Percentiles rank a stretch among this genome's conserved stretches.
phyloP scores from a whole-genome alignment of 2,888 invertebrate genomes.

The Xanthostigma xanthostigma region DNA sequence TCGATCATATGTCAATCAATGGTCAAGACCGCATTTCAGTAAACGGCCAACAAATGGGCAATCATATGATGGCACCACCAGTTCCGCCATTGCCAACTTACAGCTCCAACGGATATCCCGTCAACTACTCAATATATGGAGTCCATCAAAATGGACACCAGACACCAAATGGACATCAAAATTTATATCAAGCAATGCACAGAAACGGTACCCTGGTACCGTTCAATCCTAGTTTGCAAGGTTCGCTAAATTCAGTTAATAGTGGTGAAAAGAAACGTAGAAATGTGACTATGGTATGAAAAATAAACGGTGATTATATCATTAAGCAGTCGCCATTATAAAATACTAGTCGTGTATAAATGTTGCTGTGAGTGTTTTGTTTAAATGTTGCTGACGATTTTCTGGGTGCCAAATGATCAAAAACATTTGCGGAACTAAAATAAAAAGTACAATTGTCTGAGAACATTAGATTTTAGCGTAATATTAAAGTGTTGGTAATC shows the following conservation, averaged over 20 bases:
- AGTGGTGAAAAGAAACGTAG: conserved; percentile 37
- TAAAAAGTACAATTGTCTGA: too few relatives aligned
- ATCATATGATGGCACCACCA: conserved; percentile 26
- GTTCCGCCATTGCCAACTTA: conserved; percentile 36
- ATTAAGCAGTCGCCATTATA: too few relatives aligned
- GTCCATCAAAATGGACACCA: conserved; percentile 23
- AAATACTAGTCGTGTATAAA: too few relatives aligned
- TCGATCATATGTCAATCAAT: conserved; percentile 25
- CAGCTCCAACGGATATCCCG: conserved; percentile 26
- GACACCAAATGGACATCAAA: conserved; percentile 14
- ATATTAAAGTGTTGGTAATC: too few relatives aligned
- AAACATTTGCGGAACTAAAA: too few relatives aligned
- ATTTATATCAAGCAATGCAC: conserved; percentile 26
- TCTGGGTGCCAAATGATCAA: too few relatives aligned
- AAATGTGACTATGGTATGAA: conserved; percentile 44
- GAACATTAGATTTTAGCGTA: too few relatives aligned
- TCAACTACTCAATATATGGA: conserved; percentile 29
- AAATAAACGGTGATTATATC: too few relatives aligned
- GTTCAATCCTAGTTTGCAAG: conserved; percentile 36
- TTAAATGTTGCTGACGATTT: too few relatives aligned
- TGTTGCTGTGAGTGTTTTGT: too few relatives aligned
- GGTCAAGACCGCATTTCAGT: conserved; percentile 24
- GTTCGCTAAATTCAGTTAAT: conserved; percentile 39
- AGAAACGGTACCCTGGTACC: conserved; percentile 24
- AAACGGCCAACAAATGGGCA: conserved; percentile 21